phyloP scores from a whole-genome alignment of 1,140 invertebrate species.

The Drosophila melanica region DNA sequence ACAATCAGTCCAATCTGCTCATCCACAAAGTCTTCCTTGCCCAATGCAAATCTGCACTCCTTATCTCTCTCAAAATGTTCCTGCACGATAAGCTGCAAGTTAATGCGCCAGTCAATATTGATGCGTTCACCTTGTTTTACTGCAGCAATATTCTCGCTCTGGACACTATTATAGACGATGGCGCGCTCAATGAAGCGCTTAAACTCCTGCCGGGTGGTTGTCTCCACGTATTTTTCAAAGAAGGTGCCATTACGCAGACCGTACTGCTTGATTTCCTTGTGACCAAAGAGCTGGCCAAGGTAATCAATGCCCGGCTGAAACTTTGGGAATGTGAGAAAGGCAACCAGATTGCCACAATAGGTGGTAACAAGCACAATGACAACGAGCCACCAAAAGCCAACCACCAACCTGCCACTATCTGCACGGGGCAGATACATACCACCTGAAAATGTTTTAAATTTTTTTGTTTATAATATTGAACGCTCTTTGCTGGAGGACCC shows the following conservation, averaged over 20 bases:
- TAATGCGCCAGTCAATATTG: slow-evolving; percentile 92
- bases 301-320: slow-evolving; percentile 91
- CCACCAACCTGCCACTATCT: slow-evolving; percentile 93
- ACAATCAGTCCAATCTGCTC: slow-evolving; percentile 92
- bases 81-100: slow-evolving; percentile 86
- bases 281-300: slow-evolving; percentile 88
- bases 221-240: slow-evolving; percentile 88
- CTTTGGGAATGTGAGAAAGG: slow-evolving; percentile 96
- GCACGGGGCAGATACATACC: slow-evolving; percentile 93
- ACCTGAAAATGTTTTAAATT: slow-evolving; percentile 85
- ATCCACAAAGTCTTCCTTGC: slow-evolving; percentile 89
- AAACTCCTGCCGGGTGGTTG: slow-evolving; percentile 67
- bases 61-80: slow-evolving; percentile 78
- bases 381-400: slow-evolving; percentile 97
- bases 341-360: slow-evolving; percentile 96
- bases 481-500: slow-evolving; percentile 9
- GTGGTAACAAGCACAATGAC: slow-evolving; percentile 95
- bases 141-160: slow-evolving; percentile 85
- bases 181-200: slow-evolving; percentile 81
- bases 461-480: background rate
- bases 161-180: slow-evolving; percentile 84
- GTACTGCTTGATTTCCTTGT: slow-evolving; percentile 88
- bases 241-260: slow-evolving; percentile 89
- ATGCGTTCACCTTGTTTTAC: slow-evolving; percentile 88
- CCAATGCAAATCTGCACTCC: slow-evolving; percentile 74